Percentiles rank a stretch among this genome's conserved stretches.
These are phyloP conservation scores for Embiotoca jacksoni DNA, from an alignment of 2,113 vertebrate species.

Conservation along the genomic window DNA sequence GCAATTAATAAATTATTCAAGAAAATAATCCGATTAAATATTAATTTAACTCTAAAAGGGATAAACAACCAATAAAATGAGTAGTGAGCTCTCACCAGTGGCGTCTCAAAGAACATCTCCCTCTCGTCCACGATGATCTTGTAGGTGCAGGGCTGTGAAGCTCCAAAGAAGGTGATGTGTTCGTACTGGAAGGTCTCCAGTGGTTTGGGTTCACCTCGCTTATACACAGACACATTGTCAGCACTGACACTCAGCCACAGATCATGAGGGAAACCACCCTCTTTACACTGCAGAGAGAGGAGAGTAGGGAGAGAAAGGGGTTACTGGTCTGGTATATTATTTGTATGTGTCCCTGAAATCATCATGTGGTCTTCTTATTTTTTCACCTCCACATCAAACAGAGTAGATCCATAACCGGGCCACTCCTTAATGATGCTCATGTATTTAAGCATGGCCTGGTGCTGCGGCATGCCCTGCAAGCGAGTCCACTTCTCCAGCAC, in stretches of 20 bases:
- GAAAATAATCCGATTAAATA: no score
- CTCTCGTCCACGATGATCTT: constrained; percentile 95
- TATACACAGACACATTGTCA: constrained; percentile 92
- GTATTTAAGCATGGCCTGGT: constrained; percentile 94
- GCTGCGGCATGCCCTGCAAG: constrained; percentile 90
- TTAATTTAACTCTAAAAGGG: no score
- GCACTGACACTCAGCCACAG: constrained; percentile 93
- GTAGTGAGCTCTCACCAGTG: constrained; percentile 81
- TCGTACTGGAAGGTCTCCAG: constrained; percentile 94
- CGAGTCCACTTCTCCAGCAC: constrained; percentile 93
- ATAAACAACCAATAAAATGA: neutral
- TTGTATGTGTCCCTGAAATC: neutral
- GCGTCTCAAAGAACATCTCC: constrained; percentile 94
- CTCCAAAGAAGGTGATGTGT: constrained; percentile 94
- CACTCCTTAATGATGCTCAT: constrained; percentile 94
- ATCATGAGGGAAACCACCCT: constrained; percentile 94
- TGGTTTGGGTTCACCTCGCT: constrained; percentile 91
- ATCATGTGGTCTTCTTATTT: neutral
- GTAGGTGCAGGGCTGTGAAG: constrained; percentile 92
- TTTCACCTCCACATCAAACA: constrained; percentile 94
- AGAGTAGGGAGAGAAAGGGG: neutral
- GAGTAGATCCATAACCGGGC: constrained; percentile 93
- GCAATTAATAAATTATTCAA: no score
- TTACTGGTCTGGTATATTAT: neutral
- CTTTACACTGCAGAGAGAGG: constrained; percentile 87